Evolutionary conservation across 2,888 invertebrate species (phyloP), one percentile per base, ranked within the genome.

Genomic region (Chymomyza procnemis): DNA sequence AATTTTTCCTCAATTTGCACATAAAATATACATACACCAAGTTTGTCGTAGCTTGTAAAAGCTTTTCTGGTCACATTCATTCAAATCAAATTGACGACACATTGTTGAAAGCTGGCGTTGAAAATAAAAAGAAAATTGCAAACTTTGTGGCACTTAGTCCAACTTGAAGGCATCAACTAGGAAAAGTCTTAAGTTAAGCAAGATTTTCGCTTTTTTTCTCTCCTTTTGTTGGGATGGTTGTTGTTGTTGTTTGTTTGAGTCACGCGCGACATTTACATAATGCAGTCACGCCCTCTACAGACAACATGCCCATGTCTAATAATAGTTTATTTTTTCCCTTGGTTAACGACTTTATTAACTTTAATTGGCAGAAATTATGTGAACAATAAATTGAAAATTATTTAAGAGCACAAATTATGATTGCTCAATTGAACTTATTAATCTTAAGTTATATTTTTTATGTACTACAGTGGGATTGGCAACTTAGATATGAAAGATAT

Each of bases 51-150:
- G 34, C 34, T 12, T 21, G 21, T 26, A 55, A 55, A 55, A 55
- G n/a, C 55, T 55, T 57, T 57, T 30, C 34, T 34, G 14, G 18
- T 41, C 41, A 67, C 62, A 73, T 63, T 76, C 71, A 76, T 74
- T 77, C 74, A 76, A 76, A 76, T 76, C 62, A 66, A 71, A 68
- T 66, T 60, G 58, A 61, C 63, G 57, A 60, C 52, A 60, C 56
- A 69, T 72, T 71, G 60, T 22, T 21, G 19, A 21, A 41, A 54
- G 19, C 22, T 54, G 21, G n/a, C n/a, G 48, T 48, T 48, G 18
- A 16, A 18, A 54, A 21, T 2, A 54, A 19, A 21, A 19, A 14
- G 14, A 19, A 19, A 3, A 19, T 2, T 52, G n/a, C 0, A 41
- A 41, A 41, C 54, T 54, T 54, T 6, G 9, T 47, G 47, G 55